phyloP scores from a whole-genome alignment of 2,888 invertebrate species.

The Phengaris arion region DNA sequence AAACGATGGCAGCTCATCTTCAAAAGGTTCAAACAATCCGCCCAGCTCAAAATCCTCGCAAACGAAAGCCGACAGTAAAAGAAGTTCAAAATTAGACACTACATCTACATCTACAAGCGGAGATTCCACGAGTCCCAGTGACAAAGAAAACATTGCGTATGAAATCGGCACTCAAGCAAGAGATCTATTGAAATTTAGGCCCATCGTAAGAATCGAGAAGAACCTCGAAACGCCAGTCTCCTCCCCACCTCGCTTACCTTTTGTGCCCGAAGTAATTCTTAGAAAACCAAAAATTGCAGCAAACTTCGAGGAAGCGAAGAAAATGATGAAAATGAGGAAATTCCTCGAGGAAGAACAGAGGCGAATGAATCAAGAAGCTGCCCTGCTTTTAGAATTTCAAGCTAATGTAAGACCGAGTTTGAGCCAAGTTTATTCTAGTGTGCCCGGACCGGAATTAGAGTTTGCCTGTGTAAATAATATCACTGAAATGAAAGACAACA shows the following conservation, averaged over 20 bases:
- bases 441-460: constrained; percentile 72
- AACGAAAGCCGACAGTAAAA: constrained; percentile 64
- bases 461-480: constrained; percentile 60
- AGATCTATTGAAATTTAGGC: constrained; percentile 51
- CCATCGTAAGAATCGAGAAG: constrained; percentile 62
- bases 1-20: constrained; percentile 83
- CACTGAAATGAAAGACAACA: constrained; percentile 42
- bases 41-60: constrained; percentile 59
- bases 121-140: constrained; percentile 75
- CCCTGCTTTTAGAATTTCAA: constrained; percentile 69
- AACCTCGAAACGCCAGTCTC: constrained; percentile 62
- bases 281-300: constrained; percentile 85
- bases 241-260: constrained; percentile 61
- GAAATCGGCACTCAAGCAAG: constrained; percentile 46
- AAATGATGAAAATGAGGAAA: constrained; percentile 83
- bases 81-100: constrained; percentile 66
- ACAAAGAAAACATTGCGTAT: constrained; percentile 59
- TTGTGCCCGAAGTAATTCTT: constrained; percentile 71
- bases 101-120: constrained; percentile 71
- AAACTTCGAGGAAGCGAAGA: constrained; percentile 83
- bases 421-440: constrained; percentile 72
- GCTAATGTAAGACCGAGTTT: constrained; percentile 72
- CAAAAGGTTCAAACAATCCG: constrained; percentile 66
- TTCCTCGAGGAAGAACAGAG: constrained; percentile 82
- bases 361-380: constrained; percentile 74